These are phyloP conservation scores for Amiota mariae DNA, from an alignment of 2,888 invertebrate species.

Conservation along the genomic window DNA sequence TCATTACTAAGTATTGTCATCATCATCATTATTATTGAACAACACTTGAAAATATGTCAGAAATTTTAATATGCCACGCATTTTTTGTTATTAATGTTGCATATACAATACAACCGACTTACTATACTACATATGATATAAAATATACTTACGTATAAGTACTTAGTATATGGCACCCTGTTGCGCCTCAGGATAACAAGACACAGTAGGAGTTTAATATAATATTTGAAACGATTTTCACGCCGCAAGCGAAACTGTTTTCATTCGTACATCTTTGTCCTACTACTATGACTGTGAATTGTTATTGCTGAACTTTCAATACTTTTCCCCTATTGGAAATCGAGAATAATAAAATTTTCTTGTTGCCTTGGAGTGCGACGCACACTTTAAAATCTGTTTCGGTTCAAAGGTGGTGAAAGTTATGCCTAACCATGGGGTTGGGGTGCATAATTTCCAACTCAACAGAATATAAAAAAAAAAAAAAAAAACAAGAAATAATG, in stretches of 20 bases:
- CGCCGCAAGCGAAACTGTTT: background rate
- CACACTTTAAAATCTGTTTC: slow-evolving; percentile 22
- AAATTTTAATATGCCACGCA: slow-evolving; percentile 60
- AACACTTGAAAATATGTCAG: slow-evolving; percentile 65
- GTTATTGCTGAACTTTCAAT: background rate
- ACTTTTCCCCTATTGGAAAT: slow-evolving; percentile 54
- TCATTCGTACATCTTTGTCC: too few relatives aligned
- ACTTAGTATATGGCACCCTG: slow-evolving; percentile 44
- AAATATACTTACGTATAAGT: background rate
- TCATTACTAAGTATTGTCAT: background rate
- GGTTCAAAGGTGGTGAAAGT: slow-evolving; percentile 60
- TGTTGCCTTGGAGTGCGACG: slow-evolving; percentile 1
- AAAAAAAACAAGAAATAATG: slow-evolving; percentile 48
- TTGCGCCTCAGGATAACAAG: slow-evolving; percentile 44
- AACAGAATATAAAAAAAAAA: too few relatives aligned
- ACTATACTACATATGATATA: background rate
- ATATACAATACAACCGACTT: background rate
- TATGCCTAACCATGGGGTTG: background rate
- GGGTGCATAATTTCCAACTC: background rate
- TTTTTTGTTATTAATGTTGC: slow-evolving; percentile 33
- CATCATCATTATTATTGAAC: slow-evolving; percentile 27
- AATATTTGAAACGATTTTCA: slow-evolving; percentile 31
- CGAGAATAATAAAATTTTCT: slow-evolving; percentile 61
- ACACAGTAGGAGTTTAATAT: slow-evolving; percentile 56
- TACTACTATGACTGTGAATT: background rate